phyloP scores from a whole-genome alignment of 2,113 vertebrate species.

The Halcyon senegalensis region DNA sequence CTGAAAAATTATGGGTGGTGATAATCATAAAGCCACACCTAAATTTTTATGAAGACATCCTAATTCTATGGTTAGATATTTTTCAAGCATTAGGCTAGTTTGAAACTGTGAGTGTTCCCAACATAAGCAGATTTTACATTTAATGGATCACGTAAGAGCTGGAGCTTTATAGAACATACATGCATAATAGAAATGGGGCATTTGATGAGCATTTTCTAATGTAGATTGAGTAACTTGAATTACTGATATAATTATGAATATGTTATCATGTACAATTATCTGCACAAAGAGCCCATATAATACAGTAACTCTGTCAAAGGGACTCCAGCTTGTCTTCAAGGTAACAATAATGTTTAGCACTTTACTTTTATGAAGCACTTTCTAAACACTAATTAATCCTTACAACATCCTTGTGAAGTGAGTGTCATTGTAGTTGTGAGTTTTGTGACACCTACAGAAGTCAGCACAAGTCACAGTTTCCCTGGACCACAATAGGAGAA shows the following conservation, averaged over 20 bases:
- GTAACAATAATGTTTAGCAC: conserved; percentile 1
- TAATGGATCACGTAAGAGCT: background rate
- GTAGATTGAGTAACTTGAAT: background rate
- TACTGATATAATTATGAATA: conserved; percentile 19
- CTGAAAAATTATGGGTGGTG: background rate
- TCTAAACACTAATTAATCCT: conserved; percentile 28
- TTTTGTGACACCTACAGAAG: background rate
- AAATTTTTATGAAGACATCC: background rate
- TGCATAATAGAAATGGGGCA: background rate
- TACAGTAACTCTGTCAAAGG: background rate
- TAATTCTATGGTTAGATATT: background rate
- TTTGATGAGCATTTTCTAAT: background rate
- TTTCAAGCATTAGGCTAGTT: background rate
- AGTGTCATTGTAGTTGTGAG: background rate
- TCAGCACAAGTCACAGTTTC: background rate
- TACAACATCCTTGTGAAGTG: background rate
- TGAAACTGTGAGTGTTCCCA: background rate
- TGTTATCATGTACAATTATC: background rate
- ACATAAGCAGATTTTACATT: background rate
- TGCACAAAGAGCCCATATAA: background rate
- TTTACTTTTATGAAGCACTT: conserved; percentile 31
- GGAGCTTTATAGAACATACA: background rate
- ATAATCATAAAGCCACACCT: background rate
- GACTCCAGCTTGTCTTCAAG: conserved; percentile 31
- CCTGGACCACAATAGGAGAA: background rate